Conservation (phyloP, 2,888 invertebrate species). For the Campaea margaritaria region DNA sequence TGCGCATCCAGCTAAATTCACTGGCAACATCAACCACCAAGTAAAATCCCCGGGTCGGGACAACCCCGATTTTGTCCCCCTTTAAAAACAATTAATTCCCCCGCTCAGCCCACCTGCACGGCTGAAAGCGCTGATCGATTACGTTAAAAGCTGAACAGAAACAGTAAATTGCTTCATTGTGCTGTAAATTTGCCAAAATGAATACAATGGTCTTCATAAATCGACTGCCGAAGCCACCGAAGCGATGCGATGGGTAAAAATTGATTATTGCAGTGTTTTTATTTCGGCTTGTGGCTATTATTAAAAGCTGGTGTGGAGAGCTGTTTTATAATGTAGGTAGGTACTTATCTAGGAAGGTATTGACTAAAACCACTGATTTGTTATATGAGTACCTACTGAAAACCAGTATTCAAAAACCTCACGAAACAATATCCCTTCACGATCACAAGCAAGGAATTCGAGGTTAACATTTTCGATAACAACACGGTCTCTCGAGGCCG, state of each 20-base stretch:
- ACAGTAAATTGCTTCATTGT: conserved; percentile 34
- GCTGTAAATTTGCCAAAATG: conserved; percentile 30
- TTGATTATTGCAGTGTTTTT: conserved; percentile 16
- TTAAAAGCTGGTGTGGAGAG: no score
- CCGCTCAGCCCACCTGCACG: conserved; percentile 11
- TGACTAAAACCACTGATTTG: no score
- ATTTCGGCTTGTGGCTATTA: not conserved
- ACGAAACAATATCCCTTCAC: no score
- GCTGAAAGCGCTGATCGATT: conserved; percentile 32
- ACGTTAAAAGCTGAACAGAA: conserved; percentile 28
- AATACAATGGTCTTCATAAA: conserved; percentile 34
- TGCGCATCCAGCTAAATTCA: no score
- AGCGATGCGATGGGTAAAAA: conserved; percentile 11
- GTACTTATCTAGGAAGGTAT: no score
- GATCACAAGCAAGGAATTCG: no score
- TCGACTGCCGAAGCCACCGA: conserved; percentile 6
- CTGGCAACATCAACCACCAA: no score
- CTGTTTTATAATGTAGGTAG: no score
- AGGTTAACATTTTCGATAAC: conserved; percentile 4
- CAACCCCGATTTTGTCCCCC: conserved; percentile 6
- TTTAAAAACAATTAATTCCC: conserved; percentile 17
- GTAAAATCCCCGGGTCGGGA: not conserved
- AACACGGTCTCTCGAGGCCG: conserved; percentile 5
- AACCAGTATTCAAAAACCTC: no score
- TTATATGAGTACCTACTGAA: no score